Evolutionary conservation across 2,113 vertebrate species (phyloP).

Genomic region (Mobula hypostoma): DNA sequence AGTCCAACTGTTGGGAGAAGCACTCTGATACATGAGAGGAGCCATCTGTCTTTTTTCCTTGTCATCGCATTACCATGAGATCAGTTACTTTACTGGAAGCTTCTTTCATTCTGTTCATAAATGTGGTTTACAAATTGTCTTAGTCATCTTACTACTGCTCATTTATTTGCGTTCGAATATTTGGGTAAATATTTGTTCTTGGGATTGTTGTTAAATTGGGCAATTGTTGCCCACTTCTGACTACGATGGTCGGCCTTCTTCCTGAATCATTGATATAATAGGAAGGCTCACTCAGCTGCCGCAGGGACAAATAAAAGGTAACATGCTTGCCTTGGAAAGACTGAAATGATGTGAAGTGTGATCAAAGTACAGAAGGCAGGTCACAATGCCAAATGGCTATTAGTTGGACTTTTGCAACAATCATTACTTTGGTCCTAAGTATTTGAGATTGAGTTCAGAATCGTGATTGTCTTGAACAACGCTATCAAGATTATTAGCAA

Average conservation of each 20-base stretch:
- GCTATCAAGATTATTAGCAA: too few species aligned
- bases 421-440: neutral
- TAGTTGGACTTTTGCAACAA: too few species aligned
- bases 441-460: neutral
- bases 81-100: neutral
- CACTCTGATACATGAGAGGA: neutral
- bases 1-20: neutral
- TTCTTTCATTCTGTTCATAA: neutral
- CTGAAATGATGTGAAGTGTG: neutral
- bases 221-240: neutral
- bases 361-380: too few species aligned
- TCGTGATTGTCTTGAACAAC: neutral
- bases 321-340: neutral
- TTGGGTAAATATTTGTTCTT: neutral
- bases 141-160: too few species aligned
- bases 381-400: too few species aligned
- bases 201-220: neutral
- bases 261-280: neutral
- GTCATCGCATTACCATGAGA: neutral
- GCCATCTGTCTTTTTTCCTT: neutral
- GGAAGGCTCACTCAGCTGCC: neutral
- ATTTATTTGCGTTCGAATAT: neutral
- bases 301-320: neutral
- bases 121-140: neutral
- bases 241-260: neutral